A percentile compares a stretch with the other conserved stretches of the same genome.
Evolutionary conservation across 2,888 invertebrate species (phyloP).

Genomic region (Sesia apiformis): DNA sequence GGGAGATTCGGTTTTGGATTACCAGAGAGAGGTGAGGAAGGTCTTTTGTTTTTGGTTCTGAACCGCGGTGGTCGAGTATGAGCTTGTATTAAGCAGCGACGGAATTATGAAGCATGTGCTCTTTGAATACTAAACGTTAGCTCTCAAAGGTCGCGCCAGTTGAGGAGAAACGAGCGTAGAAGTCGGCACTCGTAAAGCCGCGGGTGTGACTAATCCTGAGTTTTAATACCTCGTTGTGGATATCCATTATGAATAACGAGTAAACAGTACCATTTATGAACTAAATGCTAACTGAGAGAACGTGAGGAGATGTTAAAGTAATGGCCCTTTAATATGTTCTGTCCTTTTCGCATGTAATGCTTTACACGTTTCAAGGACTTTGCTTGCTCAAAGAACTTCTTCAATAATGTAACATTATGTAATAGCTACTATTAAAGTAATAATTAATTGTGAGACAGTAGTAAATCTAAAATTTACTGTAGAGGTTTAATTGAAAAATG

Average conservation of each 20-base stretch:
- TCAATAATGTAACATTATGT: too few relatives aligned
- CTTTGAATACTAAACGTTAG: constrained; percentile 62
- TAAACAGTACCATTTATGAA: too few relatives aligned
- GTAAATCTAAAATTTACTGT: too few relatives aligned
- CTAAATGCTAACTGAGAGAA: too few relatives aligned
- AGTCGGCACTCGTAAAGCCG: constrained; percentile 34
- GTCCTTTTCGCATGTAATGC: too few relatives aligned
- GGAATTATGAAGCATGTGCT: constrained; percentile 68
- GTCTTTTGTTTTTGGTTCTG: constrained; percentile 30
- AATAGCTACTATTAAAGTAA: too few relatives aligned
- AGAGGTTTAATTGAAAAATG: too few relatives aligned
- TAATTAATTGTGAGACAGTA: too few relatives aligned
- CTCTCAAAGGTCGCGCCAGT: constrained; percentile 44
- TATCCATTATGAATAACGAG: constrained; percentile 21
- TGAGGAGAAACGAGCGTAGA: constrained; percentile 21
- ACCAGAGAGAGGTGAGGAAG: constrained; percentile 18
- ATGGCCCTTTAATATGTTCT: too few relatives aligned
- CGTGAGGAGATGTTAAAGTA: too few relatives aligned
- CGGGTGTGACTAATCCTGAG: constrained; percentile 36
- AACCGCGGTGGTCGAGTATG: constrained; percentile 54
- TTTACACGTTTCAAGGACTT: too few relatives aligned
- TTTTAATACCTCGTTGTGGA: constrained; percentile 10
- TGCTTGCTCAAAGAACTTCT: too few relatives aligned
- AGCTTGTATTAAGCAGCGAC: constrained; percentile 61
- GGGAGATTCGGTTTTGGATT: constrained; percentile 7